Evolutionary conservation across 2,797 vertebrate genomes (phyloP).

Genomic region (Aotus griseimembra): DNA sequence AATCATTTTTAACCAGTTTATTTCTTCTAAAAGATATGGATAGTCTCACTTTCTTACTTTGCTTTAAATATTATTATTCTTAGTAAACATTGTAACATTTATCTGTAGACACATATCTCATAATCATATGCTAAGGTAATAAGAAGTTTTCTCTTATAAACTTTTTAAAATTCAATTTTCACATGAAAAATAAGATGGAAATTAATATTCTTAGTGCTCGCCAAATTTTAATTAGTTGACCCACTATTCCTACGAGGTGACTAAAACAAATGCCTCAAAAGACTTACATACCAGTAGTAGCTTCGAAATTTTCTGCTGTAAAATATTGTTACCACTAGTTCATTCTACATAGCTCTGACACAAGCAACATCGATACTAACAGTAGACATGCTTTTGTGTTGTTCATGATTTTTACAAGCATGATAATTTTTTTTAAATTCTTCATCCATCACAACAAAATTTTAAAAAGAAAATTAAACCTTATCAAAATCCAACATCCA

Average conservation of each 20-base stretch:
- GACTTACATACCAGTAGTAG: background rate
- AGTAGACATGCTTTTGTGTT: background rate
- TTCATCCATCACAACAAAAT: background rate
- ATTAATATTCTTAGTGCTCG: background rate
- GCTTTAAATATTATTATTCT: background rate
- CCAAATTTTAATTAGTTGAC: background rate
- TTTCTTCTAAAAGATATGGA: background rate
- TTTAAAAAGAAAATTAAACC: conserved; percentile 5
- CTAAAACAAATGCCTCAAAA: background rate
- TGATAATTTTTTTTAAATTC: background rate
- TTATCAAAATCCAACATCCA: background rate
- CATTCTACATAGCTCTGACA: background rate
- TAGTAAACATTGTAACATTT: background rate
- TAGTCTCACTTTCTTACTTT: background rate
- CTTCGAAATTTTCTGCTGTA: background rate
- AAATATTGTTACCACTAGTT: background rate
- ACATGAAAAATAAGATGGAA: background rate
- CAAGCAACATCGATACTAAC: background rate
- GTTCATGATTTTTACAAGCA: background rate
- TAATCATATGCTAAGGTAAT: background rate
- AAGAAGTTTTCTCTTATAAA: background rate
- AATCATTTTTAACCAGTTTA: background rate
- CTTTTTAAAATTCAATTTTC: background rate
- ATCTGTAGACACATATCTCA: background rate
- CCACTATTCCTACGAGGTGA: background rate